Evolutionary conservation across 2,888 invertebrate genomes (phyloP), one percentile per base, ranked within the genome.

Genomic region (Diadegma fenestrale): DNA sequence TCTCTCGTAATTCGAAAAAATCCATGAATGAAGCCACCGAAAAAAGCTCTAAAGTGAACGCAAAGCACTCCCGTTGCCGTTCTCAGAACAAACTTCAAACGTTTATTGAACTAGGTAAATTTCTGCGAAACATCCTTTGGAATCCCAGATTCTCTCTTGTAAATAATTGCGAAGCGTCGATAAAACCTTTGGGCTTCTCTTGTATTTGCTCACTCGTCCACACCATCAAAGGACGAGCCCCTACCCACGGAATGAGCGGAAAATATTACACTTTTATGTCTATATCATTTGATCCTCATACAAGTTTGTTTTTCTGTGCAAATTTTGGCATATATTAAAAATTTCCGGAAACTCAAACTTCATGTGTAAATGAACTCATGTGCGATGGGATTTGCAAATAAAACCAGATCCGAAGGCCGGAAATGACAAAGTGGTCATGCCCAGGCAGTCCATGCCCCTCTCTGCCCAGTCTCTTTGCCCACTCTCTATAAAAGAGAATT

Each of bases 91-190:
- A 54, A 73, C 48, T 71, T 41, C 66, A 73, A 83, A 83, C 43
- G 69, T 6, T 8, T 19, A 51, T 33, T 45, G 41, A 73, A 69
- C 71, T 63, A 37, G 43, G 22, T 22, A 58, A 71, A 79, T 33
- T 71, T 63, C n/a, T 22, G 33, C 30, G 22, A 37, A 66, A 79
- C 87, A 86, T 87, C 90, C 89, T 90, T 91, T 91, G 88, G 90
- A 91, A 91, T 91, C 91, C 91, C 90, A 90, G 91, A 92, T 90
- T 17, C 19, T 90, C 89, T 22, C 10, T 90, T 88, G 90, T 90
- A 89, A 92, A 91, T 92, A 91, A 92, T 92, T 92, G 88, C 88
- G 87, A 87, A 88, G 90, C 88, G 87, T 82, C 88, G 88, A 91
- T 63, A 30, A 10, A 72, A 19, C 72, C n/a, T 48, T 43, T 8